Evolutionary conservation across 1,140 invertebrate genomes (phyloP), one percentile per base, ranked within the genome.

Genomic region (Neodiprion pinetum): DNA sequence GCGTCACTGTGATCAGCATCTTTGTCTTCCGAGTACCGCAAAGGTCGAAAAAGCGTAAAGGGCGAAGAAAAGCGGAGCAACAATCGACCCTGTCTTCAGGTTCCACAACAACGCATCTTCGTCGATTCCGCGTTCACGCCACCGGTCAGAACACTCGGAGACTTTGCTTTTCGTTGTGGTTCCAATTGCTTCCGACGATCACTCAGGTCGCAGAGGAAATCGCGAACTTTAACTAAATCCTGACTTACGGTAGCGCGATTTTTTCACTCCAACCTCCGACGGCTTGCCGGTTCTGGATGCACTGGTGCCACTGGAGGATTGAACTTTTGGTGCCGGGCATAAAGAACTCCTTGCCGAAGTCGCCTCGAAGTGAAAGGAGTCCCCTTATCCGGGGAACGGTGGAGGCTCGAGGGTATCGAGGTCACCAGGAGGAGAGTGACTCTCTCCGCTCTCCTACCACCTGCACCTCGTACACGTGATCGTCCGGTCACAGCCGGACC

Each of bases 321-420:
- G 61, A 74, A 50, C 50, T 71, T 70, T 17, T 7, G 50, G 50
- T 67, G 74, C 48, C 11, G 72, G 74, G 78, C 72, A 71, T 17
- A 84, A 84, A 82, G 79, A 78, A 83, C 80, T 82, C 80, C 79
- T 80, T 78, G 79, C 84, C 84, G 81, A 83, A 82, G 80, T 84
- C 83, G 2, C 28, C 28, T 80, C 83, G 67, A 82, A 88, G 87
- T 88, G 87, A 88, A 88, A 88, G 87, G 87, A 83, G 79, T 67
- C 72, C 47, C 80, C 74, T 67, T 9, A 7, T 5, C 28, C 68
- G 68, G 49, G 75, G 79, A 82, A 81, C 76, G 81, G 75, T 77
- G 84, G 28, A 48, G 75, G 79, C 81, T 81, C 76, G 81, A 75
- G 79, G 84, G 53, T 61, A 88, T 87, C 81, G 86, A 87, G 87